Evolutionary conservation across 2,888 invertebrate genomes (phyloP).

Genomic region (Priocnemis perturbator): DNA sequence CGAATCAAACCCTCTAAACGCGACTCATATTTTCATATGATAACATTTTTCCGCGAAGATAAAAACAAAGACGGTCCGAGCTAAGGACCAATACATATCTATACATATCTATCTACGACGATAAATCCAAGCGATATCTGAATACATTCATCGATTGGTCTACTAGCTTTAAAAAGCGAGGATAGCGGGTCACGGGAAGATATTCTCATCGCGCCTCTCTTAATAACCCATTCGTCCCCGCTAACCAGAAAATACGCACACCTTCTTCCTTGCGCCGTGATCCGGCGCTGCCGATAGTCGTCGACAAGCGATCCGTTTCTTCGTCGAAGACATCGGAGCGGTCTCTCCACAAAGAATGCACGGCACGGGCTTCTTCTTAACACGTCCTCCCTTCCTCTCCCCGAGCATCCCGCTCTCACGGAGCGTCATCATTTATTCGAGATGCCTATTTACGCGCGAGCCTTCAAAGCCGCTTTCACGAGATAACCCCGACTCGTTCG

Average conservation of each 20-base stretch:
- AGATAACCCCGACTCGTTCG: slow-evolving; percentile 64
- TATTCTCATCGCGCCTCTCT: background rate
- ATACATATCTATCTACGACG: too few species aligned
- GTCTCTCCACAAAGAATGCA: background rate
- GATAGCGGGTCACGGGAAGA: background rate
- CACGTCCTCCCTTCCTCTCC: slow-evolving; percentile 6
- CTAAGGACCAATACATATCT: too few species aligned
- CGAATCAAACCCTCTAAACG: background rate
- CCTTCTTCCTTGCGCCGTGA: too few species aligned
- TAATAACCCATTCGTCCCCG: too few species aligned
- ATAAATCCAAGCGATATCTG: too few species aligned
- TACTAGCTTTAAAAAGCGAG: too few species aligned
- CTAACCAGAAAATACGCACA: background rate
- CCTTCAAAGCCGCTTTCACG: slow-evolving; percentile 66
- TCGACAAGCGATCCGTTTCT: slow-evolving; percentile 53
- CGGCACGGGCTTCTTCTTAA: background rate
- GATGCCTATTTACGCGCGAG: slow-evolving; percentile 65
- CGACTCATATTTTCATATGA: too few species aligned
- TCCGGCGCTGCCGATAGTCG: slow-evolving; percentile 28
- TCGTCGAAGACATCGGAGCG: slow-evolving; percentile 14
- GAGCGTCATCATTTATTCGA: slow-evolving; percentile 67
- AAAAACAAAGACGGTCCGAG: too few species aligned
- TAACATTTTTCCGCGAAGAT: background rate
- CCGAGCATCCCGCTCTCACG: background rate
- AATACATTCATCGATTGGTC: too few species aligned